Base-by-base conservation (phyloP, 2,888 invertebrate genomes). In the Colostygia pectinataria region DNA sequence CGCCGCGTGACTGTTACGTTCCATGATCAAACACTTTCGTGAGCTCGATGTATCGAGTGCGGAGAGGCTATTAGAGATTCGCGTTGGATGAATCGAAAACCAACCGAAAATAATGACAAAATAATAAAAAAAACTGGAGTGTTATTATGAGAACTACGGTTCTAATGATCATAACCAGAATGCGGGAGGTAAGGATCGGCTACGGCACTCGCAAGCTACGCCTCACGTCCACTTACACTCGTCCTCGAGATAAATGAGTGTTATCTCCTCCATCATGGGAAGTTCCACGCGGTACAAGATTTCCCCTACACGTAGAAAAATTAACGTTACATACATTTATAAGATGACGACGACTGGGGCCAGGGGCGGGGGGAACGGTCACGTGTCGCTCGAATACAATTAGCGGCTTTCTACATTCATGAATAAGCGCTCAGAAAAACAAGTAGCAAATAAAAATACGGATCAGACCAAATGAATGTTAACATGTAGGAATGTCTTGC, bases 241-340 rank as follows among this genome's bases (percentile, higher is more conserved):
- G 94, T 95, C 95, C 94, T 96, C 96, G 95, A 96, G 94, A 95
- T 95, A 96, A 92, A 96, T 95, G 93, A 96, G 94, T 91, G 96
- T 96, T 92, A 96, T 95, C 94, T 96, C 95, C 94, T 96, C 95
- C 95, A 95, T 95, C 94, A 95, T 94, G 91, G 95, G 95, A 92
- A 96, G 95, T 94, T 95, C 95, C 94, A 96, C 95, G 92, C 95
- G 95, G 93, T 95, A 96, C 94, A 96, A 95, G 94, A 96, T 96
- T 94, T 96, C 95, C 92, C 94, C 94, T 91, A 91, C 83, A 91
- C 88, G 89, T 90, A 91, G 83, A 91, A 91, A 91, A 89, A 90
- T 90, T 85, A 84, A 84, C 83, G 90, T 91, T 91, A 90, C 80
- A 85, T 79, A 87, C 71, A 82, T 83, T 82, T 80, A 74, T 68